These are phyloP conservation scores for Chaetodon trifascialis DNA, from an alignment of 2,113 vertebrate species.

Conservation along the genomic window DNA sequence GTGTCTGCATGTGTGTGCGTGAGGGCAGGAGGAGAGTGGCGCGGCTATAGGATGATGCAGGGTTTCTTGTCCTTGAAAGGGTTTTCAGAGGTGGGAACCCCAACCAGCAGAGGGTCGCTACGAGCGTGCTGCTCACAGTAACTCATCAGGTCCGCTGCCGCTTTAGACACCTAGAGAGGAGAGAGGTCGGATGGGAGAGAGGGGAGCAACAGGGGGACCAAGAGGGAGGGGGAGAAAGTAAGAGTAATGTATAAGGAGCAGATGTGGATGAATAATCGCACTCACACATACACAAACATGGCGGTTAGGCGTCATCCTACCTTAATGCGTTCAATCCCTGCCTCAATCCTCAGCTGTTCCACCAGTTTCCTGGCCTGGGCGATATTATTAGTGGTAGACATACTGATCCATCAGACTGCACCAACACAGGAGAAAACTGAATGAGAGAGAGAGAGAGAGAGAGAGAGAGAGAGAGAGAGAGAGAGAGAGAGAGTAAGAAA, in stretches of 20 bases:
- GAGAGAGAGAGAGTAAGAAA: not conserved
- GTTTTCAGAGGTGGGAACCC: constrained; percentile 95
- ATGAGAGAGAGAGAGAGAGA: constrained; percentile 1
- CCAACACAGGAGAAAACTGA: constrained; percentile 76
- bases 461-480: constrained; percentile 20
- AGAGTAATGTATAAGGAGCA: not conserved
- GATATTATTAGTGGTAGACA: constrained; percentile 97
- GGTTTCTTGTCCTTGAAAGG: constrained; percentile 99
- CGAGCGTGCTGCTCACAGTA: constrained; percentile 97
- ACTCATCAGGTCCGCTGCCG: constrained; percentile 94
- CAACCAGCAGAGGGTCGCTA: constrained; percentile 94
- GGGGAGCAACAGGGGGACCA: not conserved
- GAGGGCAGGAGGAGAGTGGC: constrained; percentile 26
- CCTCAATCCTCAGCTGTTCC: constrained; percentile 97
- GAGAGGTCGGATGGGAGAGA: not conserved
- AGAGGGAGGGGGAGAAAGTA: not conserved
- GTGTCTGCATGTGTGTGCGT: constrained; percentile 37
- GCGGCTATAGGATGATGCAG: constrained; percentile 93
- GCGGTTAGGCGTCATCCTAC: constrained; percentile 69
- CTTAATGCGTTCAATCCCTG: constrained; percentile 95
- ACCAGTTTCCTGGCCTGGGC: constrained; percentile 97
- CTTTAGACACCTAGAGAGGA: constrained; percentile 91
- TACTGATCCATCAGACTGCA: constrained; percentile 85
- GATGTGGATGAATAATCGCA: not conserved
- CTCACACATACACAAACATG: not conserved